Evolutionary conservation across 2,113 vertebrate genomes (phyloP).

Genomic region (Pantherophis guttatus): DNA sequence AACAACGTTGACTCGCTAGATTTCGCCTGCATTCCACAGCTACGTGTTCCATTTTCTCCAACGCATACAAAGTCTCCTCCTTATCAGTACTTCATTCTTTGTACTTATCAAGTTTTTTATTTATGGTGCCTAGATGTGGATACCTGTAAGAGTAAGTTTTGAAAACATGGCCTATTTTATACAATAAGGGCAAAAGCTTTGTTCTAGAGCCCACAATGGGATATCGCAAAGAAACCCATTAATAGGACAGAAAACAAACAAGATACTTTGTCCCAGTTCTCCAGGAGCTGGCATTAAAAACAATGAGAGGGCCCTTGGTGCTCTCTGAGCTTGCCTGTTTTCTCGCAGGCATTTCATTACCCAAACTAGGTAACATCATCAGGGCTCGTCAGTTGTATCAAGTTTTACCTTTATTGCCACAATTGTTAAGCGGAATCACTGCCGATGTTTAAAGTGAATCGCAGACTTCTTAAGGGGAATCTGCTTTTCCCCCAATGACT

Average conservation of each 20-base stretch:
- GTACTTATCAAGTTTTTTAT: not conserved
- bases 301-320: no score
- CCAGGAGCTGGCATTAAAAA: not conserved
- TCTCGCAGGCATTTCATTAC: no score
- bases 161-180: not conserved
- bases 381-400: no score
- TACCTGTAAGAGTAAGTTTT: not conserved
- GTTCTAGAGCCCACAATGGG: not conserved
- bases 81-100: not conserved
- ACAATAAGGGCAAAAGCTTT: not conserved
- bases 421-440: no score
- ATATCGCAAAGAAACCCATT: not conserved
- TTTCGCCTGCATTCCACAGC: slow-evolving; percentile 9
- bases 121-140: not conserved
- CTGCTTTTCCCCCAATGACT: no score
- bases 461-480: no score
- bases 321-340: no score
- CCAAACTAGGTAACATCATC: no score
- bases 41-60: slow-evolving; percentile 38
- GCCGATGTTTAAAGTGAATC: no score
- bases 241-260: not conserved
- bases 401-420: no score
- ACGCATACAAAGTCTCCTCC: slow-evolving; percentile 34
- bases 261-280: not conserved
- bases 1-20: slow-evolving; percentile 41